phyloP scores from a whole-genome alignment of 1,140 invertebrate genomes.

The Drosophila kanapiae region DNA sequence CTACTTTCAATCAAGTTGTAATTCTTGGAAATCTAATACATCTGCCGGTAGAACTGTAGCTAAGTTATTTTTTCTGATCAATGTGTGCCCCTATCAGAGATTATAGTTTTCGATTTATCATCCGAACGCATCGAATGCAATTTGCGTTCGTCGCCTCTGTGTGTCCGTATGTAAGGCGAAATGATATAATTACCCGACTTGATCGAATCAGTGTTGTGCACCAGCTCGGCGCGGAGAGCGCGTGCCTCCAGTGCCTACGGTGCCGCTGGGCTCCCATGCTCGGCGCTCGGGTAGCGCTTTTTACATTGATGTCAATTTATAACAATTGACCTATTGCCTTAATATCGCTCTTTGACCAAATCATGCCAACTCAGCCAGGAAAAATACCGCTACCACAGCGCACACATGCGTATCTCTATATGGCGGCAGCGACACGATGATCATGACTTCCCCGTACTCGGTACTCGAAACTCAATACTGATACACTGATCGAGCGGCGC shows the following conservation, averaged over 20 bases:
- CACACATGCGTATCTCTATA: slow-evolving; percentile 10
- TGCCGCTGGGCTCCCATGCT: slow-evolving; percentile 23
- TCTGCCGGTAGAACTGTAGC: neutral
- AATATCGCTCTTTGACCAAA: slow-evolving; percentile 81
- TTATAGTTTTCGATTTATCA: slow-evolving; percentile 46
- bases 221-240: slow-evolving; percentile 31
- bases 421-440: slow-evolving; percentile 1
- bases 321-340: slow-evolving; percentile 85
- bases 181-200: slow-evolving; percentile 76
- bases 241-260: slow-evolving; percentile 11
- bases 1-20: neutral
- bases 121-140: slow-evolving; percentile 42
- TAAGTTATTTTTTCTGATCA: no score
- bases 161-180: slow-evolving; percentile 42
- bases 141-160: slow-evolving; percentile 28
- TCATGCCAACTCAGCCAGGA: slow-evolving; percentile 66
- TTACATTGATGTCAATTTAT: slow-evolving; percentile 85
- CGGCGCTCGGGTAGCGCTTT: slow-evolving; percentile 51
- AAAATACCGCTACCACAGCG: slow-evolving; percentile 53
- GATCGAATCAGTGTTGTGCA: slow-evolving; percentile 72
- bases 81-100: neutral
- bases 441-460: slow-evolving; percentile 26
- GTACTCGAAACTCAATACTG: slow-evolving; percentile 9
- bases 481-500: slow-evolving; percentile 19
- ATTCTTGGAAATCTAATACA: slow-evolving; percentile 1